Evolutionary conservation across 2,797 vertebrate species (phyloP).

Genomic region (Rhodeus uyekii): DNA sequence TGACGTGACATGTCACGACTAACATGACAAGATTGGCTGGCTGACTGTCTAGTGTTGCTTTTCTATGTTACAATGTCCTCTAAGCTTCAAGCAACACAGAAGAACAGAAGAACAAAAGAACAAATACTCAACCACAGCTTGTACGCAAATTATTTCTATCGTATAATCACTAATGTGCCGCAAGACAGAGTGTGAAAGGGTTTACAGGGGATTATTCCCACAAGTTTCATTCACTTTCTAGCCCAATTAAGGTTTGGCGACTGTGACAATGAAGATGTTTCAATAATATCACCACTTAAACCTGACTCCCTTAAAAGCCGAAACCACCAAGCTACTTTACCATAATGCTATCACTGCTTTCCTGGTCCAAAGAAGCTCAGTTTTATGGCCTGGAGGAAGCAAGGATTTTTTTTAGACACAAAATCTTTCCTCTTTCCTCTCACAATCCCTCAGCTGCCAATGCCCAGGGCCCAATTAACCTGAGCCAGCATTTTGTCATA

Average conservation of each 20-base stretch:
- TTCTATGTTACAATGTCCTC: constrained; percentile 1
- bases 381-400: constrained; percentile 5
- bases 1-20: no score
- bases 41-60: no score
- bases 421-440: constrained; percentile 17
- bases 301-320: not conserved
- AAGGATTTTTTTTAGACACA: constrained; percentile 25
- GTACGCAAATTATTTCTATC: constrained; percentile 45
- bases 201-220: constrained; percentile 43
- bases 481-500: constrained; percentile 37
- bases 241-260: constrained; percentile 46
- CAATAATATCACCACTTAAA: constrained; percentile 38
- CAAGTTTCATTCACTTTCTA: constrained; percentile 44
- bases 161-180: constrained; percentile 12
- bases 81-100: constrained; percentile 21
- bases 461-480: constrained; percentile 41
- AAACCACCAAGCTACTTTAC: constrained; percentile 3
- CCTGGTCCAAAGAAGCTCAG: not conserved
- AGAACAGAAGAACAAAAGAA: constrained; percentile 42
- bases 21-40: no score
- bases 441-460: constrained; percentile 34
- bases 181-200: constrained; percentile 44
- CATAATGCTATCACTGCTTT: not conserved
- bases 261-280: constrained; percentile 15
- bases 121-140: constrained; percentile 35